phyloP scores from a whole-genome alignment of 1,140 invertebrate species.

The Neomicropteryx cornuta region DNA sequence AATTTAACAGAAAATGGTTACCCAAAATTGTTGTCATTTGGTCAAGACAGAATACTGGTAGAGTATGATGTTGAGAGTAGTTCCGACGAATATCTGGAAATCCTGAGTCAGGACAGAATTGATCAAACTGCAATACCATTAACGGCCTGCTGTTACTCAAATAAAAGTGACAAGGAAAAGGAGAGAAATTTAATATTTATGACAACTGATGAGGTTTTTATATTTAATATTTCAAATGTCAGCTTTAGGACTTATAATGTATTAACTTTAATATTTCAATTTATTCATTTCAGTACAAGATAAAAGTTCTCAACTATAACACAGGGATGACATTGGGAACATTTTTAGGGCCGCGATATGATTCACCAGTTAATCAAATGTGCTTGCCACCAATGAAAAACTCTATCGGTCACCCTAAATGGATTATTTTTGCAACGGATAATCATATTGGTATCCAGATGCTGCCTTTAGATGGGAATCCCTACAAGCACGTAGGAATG shows the following conservation, averaged over 20 bases:
- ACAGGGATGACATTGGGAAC: slow-evolving; percentile 52
- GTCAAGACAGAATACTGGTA: slow-evolving; percentile 48
- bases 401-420: slow-evolving; percentile 23
- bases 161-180: no score
- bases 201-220: slow-evolving; percentile 37
- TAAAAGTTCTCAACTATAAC: slow-evolving; percentile 49
- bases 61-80: slow-evolving; percentile 56
- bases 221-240: slow-evolving; percentile 1
- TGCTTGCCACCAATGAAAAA: slow-evolving; percentile 29
- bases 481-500: slow-evolving; percentile 52
- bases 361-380: slow-evolving; percentile 42
- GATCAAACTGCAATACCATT: slow-evolving; percentile 51
- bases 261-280: no score
- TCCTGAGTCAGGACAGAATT: slow-evolving; percentile 35
- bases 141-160: no score
- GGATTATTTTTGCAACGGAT: slow-evolving; percentile 50
- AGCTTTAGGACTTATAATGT: no score
- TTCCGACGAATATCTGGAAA: slow-evolving; percentile 25
- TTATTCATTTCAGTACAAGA: slow-evolving; percentile 47
- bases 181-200: no score
- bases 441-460: slow-evolving; percentile 57
- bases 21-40: slow-evolving; percentile 44
- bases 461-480: slow-evolving; percentile 60
- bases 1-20: slow-evolving; percentile 19
- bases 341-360: slow-evolving; percentile 52